Conservation (phyloP, 2,797 vertebrate genomes). For the Notolepis coatsorum region DNA sequence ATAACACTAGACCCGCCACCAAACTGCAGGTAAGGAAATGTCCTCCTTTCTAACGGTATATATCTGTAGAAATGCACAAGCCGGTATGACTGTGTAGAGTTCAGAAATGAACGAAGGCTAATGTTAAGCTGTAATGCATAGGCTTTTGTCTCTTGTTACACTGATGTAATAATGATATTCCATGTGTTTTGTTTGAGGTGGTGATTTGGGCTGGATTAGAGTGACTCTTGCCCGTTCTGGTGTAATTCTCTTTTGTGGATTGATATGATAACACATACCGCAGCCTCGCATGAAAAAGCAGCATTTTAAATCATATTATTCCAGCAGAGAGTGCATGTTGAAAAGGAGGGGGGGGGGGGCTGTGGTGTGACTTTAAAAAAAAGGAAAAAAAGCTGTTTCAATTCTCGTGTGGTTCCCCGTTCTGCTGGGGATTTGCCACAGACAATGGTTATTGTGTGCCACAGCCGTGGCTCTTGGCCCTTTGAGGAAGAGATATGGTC, state of each 20-base stretch:
- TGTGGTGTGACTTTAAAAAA: constrained; percentile 52
- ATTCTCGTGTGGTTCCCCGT: constrained; percentile 32
- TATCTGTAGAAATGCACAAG: constrained; percentile 7
- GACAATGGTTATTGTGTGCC: constrained; percentile 79
- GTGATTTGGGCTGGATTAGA: constrained; percentile 54
- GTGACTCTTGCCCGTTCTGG: constrained; percentile 7
- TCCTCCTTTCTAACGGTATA: constrained; percentile 20
- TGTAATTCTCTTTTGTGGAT: not conserved
- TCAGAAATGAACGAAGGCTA: constrained; percentile 24
- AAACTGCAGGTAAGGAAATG: constrained; percentile 95
- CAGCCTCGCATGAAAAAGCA: constrained; percentile 6
- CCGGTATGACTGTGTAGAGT: not conserved
- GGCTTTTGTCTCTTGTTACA: constrained; percentile 35
- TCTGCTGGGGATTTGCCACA: constrained; percentile 69
- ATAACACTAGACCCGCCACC: constrained; percentile 98
- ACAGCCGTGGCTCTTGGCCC: constrained; percentile 51
- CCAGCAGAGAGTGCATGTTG: not conserved
- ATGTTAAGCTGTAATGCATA: constrained; percentile 13
- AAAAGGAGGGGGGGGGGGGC: constrained; percentile 45
- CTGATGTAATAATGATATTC: constrained; percentile 25
- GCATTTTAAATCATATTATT: constrained; percentile 23
- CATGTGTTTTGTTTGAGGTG: constrained; percentile 40
- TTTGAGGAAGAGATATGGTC: constrained; percentile 67
- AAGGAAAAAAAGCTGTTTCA: constrained; percentile 56
- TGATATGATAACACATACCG: constrained; percentile 19